These are phyloP conservation scores for Etia nguti DNA, from an alignment of 2,113 vertebrate species.

Conservation along the genomic window DNA sequence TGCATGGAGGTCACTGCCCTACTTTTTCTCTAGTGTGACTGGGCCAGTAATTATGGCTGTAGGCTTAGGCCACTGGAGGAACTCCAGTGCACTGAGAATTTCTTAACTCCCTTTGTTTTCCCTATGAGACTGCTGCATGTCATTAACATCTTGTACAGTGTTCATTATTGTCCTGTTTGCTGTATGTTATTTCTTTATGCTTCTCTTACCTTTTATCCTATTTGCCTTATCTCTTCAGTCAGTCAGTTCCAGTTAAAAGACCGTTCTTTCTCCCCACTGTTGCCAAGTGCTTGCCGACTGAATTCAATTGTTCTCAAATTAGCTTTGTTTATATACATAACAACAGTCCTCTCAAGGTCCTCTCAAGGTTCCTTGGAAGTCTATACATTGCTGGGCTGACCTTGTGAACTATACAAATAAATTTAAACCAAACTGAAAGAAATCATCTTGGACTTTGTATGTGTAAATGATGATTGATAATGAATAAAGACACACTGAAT, in stretches of 20 bases:
- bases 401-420: background rate
- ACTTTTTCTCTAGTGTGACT: background rate
- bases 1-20: background rate
- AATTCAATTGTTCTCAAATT: background rate
- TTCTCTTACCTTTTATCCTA: background rate
- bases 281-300: background rate
- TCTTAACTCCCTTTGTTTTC: background rate
- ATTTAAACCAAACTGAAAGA: background rate
- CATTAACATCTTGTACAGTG: background rate
- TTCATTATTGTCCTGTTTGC: background rate
- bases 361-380: background rate
- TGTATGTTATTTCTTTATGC: background rate
- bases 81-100: rapidly evolving
- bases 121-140: background rate
- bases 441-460: background rate
- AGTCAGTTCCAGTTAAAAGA: background rate
- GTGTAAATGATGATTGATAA: background rate
- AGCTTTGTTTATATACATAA: background rate
- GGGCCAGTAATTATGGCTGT: background rate
- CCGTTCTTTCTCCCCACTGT: background rate
- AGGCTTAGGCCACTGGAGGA: background rate
- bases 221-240: background rate
- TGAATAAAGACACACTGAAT: background rate
- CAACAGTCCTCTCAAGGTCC: background rate
- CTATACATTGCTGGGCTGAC: background rate